Evolutionary conservation across 1,140 invertebrate species (phyloP).

Genomic region (Plutomurus gul): DNA sequence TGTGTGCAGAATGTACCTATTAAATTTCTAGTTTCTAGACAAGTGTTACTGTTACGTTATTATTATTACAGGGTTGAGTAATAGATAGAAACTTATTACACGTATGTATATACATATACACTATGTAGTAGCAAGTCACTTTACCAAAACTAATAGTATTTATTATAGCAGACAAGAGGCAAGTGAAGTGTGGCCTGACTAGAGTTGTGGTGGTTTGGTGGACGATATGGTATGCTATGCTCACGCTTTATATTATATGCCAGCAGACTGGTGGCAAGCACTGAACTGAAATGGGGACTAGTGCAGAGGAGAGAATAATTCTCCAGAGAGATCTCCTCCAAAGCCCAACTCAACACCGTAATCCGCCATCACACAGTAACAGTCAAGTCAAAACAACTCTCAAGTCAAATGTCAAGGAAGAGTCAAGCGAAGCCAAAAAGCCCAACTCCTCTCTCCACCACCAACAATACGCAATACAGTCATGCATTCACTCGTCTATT

Average conservation of each 20-base stretch:
- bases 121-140: neutral
- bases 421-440: neutral
- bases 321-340: neutral
- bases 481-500: neutral
- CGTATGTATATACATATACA: too few relatives aligned
- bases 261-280: neutral
- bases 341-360: neutral
- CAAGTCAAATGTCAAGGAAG: neutral
- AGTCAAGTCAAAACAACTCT: neutral
- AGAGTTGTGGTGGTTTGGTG: constrained; percentile 14
- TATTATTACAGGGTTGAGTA: too few relatives aligned
- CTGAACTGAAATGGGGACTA: neutral
- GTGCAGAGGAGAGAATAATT: neutral
- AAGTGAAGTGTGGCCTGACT: constrained; percentile 6
- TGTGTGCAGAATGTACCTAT: too few relatives aligned
- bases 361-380: constrained; percentile 4
- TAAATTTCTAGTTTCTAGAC: too few relatives aligned
- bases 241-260: neutral
- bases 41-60: too few relatives aligned
- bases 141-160: neutral
- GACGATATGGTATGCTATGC: constrained; percentile 16
- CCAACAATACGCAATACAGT: neutral
- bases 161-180: neutral
- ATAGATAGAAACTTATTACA: too few relatives aligned
- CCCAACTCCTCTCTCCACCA: neutral